phyloP scores from a whole-genome alignment of 2,797 vertebrate genomes.

The Pelobates cultripes region DNA sequence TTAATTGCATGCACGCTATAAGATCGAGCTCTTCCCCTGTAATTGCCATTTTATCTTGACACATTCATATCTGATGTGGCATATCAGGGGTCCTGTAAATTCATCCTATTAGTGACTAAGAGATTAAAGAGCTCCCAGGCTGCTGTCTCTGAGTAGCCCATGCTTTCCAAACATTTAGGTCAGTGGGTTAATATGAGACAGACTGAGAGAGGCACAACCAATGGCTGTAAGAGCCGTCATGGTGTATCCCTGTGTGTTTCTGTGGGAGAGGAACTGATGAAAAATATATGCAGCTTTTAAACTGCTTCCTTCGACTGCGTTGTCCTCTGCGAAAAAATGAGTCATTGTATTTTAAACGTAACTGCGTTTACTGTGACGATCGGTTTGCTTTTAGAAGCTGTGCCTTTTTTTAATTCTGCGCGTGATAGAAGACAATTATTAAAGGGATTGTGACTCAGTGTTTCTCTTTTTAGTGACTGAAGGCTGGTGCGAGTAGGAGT shows the following conservation, averaged over 20 bases:
- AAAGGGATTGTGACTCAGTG: constrained; percentile 24
- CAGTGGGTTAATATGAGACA: constrained; percentile 42
- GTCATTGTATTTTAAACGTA: not conserved
- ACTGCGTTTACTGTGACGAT: not conserved
- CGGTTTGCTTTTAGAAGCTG: not conserved
- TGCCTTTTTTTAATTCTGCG: not conserved
- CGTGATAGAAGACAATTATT: not conserved
- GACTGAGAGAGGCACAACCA: constrained; percentile 11
- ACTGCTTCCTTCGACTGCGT: no score
- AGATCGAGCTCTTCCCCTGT: no score
- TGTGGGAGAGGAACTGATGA: not conserved
- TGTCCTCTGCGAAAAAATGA: not conserved
- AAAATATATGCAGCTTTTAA: not conserved
- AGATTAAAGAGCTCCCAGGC: not conserved
- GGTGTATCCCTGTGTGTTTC: not conserved
- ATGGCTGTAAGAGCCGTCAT: not conserved
- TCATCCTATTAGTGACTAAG: not conserved
- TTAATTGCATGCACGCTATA: no score
- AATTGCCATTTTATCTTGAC: no score
- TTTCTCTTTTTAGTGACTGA: not conserved
- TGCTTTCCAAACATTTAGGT: constrained; percentile 30
- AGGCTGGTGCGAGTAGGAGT: not conserved
- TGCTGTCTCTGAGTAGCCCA: not conserved
- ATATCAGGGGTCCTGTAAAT: not conserved
- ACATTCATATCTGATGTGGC: no score